Conservation (phyloP, 1,140 invertebrate genomes). For the Aporrectodea caliginosa region DNA sequence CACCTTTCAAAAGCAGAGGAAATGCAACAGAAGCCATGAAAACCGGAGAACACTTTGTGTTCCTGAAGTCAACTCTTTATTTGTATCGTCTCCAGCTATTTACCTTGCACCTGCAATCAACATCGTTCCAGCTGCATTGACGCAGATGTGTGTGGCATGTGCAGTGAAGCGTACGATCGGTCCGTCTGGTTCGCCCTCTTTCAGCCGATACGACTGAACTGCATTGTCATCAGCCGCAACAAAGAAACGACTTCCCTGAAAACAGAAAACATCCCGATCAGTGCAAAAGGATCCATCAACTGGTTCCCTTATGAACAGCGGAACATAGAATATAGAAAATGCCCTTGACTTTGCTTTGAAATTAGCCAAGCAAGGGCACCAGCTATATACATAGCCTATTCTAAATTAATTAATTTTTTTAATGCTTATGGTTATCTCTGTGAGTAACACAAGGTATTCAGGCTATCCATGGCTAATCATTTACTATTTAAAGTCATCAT, state of each 20-base stretch:
- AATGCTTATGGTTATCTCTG: too few species aligned
- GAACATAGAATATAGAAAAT: not conserved
- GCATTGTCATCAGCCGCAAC: slow-evolving; percentile 79
- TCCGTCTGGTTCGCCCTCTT: slow-evolving; percentile 75
- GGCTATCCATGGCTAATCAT: too few species aligned
- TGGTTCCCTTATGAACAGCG: not conserved
- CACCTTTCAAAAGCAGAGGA: too few species aligned
- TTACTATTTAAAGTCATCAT: too few species aligned
- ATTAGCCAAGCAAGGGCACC: not conserved
- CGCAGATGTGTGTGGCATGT: slow-evolving; percentile 72
- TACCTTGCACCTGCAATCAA: slow-evolving; percentile 65
- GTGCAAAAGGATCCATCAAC: slow-evolving; percentile 54
- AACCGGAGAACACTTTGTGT: too few species aligned
- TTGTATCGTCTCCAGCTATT: too few species aligned
- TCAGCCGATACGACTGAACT: slow-evolving; percentile 76
- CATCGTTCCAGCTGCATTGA: slow-evolving; percentile 59
- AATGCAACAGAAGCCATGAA: too few species aligned
- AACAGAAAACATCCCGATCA: slow-evolving; percentile 39
- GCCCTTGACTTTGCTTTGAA: not conserved
- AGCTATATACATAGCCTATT: not conserved
- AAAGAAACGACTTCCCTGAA: slow-evolving; percentile 61
- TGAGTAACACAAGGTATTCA: too few species aligned
- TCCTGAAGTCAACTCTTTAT: too few species aligned
- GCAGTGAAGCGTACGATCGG: slow-evolving; percentile 81
- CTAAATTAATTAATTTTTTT: not conserved